Percentiles rank a stretch among this genome's conserved stretches.
Evolutionary conservation across 2,888 invertebrate species (phyloP).

Genomic region (Therioaphis trifolii): DNA sequence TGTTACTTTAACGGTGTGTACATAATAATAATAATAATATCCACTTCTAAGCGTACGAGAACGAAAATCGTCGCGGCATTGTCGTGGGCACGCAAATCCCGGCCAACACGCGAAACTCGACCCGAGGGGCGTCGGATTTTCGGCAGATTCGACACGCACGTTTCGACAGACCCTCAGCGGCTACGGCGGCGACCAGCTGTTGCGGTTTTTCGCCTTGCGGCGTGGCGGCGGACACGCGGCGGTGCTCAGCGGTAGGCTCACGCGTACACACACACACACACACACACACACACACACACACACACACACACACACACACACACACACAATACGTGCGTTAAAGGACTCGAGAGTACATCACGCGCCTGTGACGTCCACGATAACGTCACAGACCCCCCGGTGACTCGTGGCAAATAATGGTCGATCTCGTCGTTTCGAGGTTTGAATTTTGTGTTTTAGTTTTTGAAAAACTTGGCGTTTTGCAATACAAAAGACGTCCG

Average conservation of each 20-base stretch:
- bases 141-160: conserved; percentile 38
- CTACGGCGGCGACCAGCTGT: conserved; percentile 26
- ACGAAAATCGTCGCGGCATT: background rate
- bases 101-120: conserved; percentile 16
- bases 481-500: too few species aligned
- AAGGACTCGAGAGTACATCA: background rate
- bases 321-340: background rate
- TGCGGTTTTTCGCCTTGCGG: background rate
- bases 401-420: too few species aligned
- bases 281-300: too few species aligned
- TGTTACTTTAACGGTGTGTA: too few species aligned
- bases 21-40: too few species aligned
- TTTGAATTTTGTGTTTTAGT: too few species aligned
- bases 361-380: background rate
- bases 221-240: background rate
- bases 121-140: conserved; percentile 8
- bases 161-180: background rate
- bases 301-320: too few species aligned
- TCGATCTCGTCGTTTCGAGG: too few species aligned
- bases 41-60: too few species aligned
- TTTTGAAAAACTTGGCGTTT: too few species aligned
- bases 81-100: background rate
- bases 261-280: background rate
- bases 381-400: too few species aligned
- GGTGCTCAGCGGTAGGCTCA: background rate